Base-by-base conservation (phyloP, 2,113 vertebrate species). In the Thymallus thymallus region DNA sequence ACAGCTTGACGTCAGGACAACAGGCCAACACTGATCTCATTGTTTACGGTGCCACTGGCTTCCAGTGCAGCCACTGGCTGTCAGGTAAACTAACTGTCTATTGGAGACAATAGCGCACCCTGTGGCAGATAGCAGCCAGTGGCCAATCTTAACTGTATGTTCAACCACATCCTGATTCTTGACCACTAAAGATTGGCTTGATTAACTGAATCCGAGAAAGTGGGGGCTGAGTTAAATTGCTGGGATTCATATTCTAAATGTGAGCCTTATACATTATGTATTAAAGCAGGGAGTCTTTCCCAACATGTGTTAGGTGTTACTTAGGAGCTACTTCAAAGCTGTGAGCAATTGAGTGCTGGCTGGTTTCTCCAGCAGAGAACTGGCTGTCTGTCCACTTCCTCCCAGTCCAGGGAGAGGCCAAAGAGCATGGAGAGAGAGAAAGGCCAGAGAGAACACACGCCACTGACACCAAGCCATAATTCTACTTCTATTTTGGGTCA, bases 11-110 rank as follows among this genome's bases (percentile, higher is more conserved):
- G 76, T 90, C 83, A 76, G 68, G 79, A 73, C 3, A 51, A 18
- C 14, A 9, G 56, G 73, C 76, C 55, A 73, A 93, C 90, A 93
- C 80, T 88, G 83, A 79, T 80, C 80, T 90, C 87, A 88, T 91
- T 93, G 91, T 93, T 76, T 74, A 75, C 35, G 68, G 32, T 24
- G 66, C 76, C 81, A 82, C 78, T 84, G 66, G 76, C 58, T 81
- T 84, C 76, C 77, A 86, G 78, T 78, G n/a, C 83, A 88, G 78
- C 67, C 75, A 80, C 82, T 80, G 72, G n/a, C n/a, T 85, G 75
- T 86, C 77, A 88, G 86, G 78, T 64, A 6, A 41, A 7, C 35
- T 41, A 10, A 41, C 35, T 41, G 7, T 7, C 35, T 41, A 41
- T 16, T 23, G 32, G 32, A 35, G 76, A 91, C 80, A 90, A 89